These are phyloP conservation scores for human DNA, from an alignment of 2,113 vertebrate genomes.

Conservation along the genomic window GRCh38 chr14:102635501-102636000, in stretches of 20 bases:
- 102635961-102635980: too few relatives aligned
- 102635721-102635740: background rate
- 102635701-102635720: background rate
- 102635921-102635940: too few relatives aligned
- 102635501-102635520: background rate
- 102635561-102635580: background rate
- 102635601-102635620: background rate
- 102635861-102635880: too few relatives aligned
- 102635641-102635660: background rate
- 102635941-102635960: too few relatives aligned
- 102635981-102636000: too few relatives aligned
- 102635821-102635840: too few relatives aligned
- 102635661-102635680: background rate
- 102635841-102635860: too few relatives aligned
- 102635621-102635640: background rate
- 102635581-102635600: background rate
- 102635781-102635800: background rate
- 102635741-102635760: background rate
- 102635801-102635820: background rate
- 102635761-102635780: background rate
- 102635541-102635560: background rate
- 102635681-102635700: background rate
- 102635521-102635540: background rate
- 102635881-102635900: too few relatives aligned
- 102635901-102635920: too few relatives aligned